Evolutionary conservation across 1,140 invertebrate genomes (phyloP).

Genomic region (Atta texana): DNA sequence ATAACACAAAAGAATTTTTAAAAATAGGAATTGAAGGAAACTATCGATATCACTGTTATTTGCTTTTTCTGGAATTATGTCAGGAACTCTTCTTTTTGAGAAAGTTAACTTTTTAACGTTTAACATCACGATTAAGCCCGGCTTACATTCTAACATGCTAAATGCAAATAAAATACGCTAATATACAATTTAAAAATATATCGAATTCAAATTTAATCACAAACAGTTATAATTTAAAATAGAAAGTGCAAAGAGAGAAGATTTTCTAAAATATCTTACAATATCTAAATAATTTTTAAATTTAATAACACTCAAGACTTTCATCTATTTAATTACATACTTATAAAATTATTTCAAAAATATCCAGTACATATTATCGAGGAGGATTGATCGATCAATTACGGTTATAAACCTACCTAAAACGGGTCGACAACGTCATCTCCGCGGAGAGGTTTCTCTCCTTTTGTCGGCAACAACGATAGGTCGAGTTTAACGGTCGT

Average conservation of each 20-base stretch:
- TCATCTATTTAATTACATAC: background rate
- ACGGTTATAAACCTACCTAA: background rate
- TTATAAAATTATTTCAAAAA: background rate
- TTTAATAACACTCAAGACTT: background rate
- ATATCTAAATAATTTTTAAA: background rate
- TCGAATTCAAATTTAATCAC: background rate
- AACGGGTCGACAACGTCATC: background rate
- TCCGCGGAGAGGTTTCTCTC: constrained; percentile 25
- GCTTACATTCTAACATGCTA: background rate
- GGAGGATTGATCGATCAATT: background rate
- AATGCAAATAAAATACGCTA: background rate
- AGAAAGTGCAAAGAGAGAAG: too few relatives aligned
- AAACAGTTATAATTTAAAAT: too few relatives aligned
- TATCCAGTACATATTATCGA: background rate
- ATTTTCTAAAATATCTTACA: too few relatives aligned
- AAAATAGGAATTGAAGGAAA: background rate
- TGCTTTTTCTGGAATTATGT: background rate
- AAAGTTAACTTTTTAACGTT: background rate
- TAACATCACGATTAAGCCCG: background rate
- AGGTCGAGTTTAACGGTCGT: constrained; percentile 77
- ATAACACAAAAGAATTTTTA: background rate
- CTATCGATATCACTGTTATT: background rate
- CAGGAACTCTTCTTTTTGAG: background rate
- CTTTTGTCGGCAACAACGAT: constrained; percentile 64
- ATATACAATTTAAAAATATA: background rate